Conservation (phyloP, 2,888 invertebrate genomes). For the Acleris holmiana region DNA sequence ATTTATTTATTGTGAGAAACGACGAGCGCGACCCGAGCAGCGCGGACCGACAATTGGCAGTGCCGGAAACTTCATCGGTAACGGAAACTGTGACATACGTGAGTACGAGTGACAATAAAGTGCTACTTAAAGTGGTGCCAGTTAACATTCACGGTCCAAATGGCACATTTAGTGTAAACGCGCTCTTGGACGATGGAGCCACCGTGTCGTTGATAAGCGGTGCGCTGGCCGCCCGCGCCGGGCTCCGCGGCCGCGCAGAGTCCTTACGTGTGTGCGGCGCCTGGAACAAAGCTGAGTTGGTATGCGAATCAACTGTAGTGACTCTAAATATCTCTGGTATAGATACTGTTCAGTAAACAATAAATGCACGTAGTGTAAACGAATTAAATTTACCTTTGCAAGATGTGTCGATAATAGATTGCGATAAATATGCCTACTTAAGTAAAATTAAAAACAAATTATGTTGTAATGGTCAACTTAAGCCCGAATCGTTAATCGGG, state of each 20-base stretch:
- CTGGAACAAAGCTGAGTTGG: constrained; percentile 37
- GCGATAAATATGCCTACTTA: constrained; percentile 31
- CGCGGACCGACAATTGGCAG: constrained; percentile 18
- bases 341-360: constrained; percentile 35
- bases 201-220: constrained; percentile 42
- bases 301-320: constrained; percentile 37
- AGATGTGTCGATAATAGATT: constrained; percentile 32
- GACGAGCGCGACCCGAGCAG: constrained; percentile 25
- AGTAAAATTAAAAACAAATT: constrained; percentile 25
- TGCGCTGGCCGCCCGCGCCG: constrained; percentile 36
- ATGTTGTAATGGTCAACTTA: constrained; percentile 14
- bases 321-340: constrained; percentile 35
- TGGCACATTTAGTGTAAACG: constrained; percentile 36
- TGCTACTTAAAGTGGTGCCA: constrained; percentile 42
- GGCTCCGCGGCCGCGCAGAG: constrained; percentile 39
- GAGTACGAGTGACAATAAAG: constrained; percentile 16
- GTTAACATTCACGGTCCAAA: constrained; percentile 41
- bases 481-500: constrained; percentile 47
- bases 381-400: constrained; percentile 44
- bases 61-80: background rate
- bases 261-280: constrained; percentile 44
- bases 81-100: constrained; percentile 24
- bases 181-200: constrained; percentile 46
- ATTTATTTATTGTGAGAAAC: too few relatives aligned
- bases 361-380: constrained; percentile 39